phyloP scores from a whole-genome alignment of 2,888 invertebrate species.

The Eupeodes luniger region DNA sequence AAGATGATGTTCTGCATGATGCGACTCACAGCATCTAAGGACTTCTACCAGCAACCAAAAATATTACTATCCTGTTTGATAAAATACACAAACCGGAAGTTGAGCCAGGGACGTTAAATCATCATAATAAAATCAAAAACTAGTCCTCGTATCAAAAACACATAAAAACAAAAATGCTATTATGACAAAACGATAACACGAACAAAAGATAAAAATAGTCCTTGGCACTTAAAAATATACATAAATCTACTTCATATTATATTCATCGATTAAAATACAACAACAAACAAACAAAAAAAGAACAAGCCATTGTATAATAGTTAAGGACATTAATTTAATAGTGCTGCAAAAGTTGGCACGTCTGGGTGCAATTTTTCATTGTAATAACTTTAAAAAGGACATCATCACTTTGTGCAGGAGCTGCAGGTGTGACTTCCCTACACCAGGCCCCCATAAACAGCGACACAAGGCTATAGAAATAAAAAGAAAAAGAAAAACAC shows the following conservation, averaged over 20 bases:
- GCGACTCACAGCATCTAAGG: conserved; percentile 53
- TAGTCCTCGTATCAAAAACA: conserved; percentile 29
- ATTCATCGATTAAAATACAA: conserved; percentile 26
- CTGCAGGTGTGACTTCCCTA: conserved; percentile 37
- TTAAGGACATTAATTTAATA: no score
- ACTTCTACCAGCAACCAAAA: conserved; percentile 25
- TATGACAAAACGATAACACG: conserved; percentile 65
- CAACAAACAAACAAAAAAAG: conserved; percentile 5
- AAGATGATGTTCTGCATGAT: conserved; percentile 43
- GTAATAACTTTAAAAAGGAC: conserved; percentile 11
- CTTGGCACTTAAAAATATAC: conserved; percentile 38
- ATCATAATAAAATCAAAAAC: conserved; percentile 47
- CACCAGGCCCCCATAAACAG: conserved; percentile 22
- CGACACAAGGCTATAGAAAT: conserved; percentile 30
- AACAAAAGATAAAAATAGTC: conserved; percentile 47
- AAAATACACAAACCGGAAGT: conserved; percentile 26
- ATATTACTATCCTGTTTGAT: conserved; percentile 49
- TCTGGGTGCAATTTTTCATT: conserved; percentile 15
- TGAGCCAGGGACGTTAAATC: conserved; percentile 35
- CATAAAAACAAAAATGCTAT: conserved; percentile 63
- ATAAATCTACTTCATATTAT: not conserved
- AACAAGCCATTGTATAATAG: no score
- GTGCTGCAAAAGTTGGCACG: not conserved
- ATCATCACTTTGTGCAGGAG: conserved; percentile 10
- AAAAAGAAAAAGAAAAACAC: not conserved